A percentile compares a stretch with the other conserved stretches of the same genome.
Conservation (phyloP, 2,797 vertebrate species). For the Lemur catta region DNA sequence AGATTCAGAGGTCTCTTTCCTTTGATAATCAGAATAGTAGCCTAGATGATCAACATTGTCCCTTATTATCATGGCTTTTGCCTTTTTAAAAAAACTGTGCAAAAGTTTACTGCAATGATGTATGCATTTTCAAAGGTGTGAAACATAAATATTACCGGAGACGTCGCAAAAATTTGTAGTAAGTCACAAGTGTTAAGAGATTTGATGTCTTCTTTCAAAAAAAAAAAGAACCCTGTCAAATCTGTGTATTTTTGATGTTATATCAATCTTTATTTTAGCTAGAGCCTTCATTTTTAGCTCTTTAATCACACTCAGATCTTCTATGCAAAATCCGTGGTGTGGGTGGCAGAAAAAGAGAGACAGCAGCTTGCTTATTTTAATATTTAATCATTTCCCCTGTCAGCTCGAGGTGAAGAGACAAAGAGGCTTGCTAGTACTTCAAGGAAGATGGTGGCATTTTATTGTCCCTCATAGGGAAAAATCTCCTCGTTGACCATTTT, state of each 20-base stretch:
- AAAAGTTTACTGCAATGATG: not conserved
- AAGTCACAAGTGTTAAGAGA: not conserved
- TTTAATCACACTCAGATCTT: not conserved
- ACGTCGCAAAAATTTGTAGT: slow-evolving; percentile 3
- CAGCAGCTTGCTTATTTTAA: slow-evolving; percentile 79
- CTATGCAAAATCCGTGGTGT: slow-evolving; percentile 31
- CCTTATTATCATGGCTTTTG: not conserved
- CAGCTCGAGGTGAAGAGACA: not conserved
- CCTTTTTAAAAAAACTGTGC: not conserved
- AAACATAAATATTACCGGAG: not conserved
- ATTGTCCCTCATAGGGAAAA: slow-evolving; percentile 47
- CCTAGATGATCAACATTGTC: not conserved
- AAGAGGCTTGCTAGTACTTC: not conserved
- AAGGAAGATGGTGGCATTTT: slow-evolving; percentile 32
- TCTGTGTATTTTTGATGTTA: not conserved
- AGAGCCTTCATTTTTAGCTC: slow-evolving; percentile 54
- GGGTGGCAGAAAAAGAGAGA: slow-evolving; percentile 73
- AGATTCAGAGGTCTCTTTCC: not conserved
- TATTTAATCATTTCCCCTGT: slow-evolving; percentile 65
- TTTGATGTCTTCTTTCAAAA: not conserved
- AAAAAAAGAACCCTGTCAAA: not conserved
- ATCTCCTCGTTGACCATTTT: not conserved
- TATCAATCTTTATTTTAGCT: not conserved
- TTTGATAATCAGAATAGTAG: not conserved
- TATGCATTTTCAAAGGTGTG: not conserved